Conservation (phyloP, 2,113 vertebrate genomes). For the Oceanites oceanicus region DNA sequence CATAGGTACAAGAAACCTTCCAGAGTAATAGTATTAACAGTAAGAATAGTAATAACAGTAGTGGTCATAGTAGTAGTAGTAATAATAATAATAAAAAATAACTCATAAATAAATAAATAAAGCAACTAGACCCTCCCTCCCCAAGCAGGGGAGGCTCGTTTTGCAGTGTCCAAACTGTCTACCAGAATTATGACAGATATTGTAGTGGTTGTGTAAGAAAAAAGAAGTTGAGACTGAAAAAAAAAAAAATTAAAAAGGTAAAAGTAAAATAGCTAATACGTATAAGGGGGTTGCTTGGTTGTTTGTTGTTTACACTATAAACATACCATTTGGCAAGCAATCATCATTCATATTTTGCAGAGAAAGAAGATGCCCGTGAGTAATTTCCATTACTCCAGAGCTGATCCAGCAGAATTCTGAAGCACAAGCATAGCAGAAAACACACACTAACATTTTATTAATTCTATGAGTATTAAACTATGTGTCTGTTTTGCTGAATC, state of each 20-base stretch:
- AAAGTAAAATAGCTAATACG: not conserved
- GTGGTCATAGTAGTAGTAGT: not conserved
- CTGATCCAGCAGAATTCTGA: not conserved
- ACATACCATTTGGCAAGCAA: not conserved
- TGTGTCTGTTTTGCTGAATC: not conserved
- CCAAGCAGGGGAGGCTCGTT: not conserved
- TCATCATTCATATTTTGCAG: not conserved
- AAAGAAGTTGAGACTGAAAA: not conserved
- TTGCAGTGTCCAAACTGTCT: not conserved
- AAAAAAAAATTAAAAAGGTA: not conserved
- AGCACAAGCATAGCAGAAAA: not conserved
- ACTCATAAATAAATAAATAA: not conserved
- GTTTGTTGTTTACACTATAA: not conserved
- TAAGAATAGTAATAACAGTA: not conserved
- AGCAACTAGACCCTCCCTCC: not conserved
- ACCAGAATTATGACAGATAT: not conserved
- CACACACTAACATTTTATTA: not conserved
- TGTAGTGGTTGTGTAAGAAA: not conserved
- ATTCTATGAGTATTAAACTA: not conserved
- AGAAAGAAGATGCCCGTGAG: not conserved
- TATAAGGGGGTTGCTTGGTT: not conserved
- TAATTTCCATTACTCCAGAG: not conserved
- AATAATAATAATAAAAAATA: not conserved
- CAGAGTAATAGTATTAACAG: not conserved
- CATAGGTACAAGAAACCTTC: not conserved